phyloP scores from a whole-genome alignment of 2,888 invertebrate species.

The Nephrotoma appendiculata region DNA sequence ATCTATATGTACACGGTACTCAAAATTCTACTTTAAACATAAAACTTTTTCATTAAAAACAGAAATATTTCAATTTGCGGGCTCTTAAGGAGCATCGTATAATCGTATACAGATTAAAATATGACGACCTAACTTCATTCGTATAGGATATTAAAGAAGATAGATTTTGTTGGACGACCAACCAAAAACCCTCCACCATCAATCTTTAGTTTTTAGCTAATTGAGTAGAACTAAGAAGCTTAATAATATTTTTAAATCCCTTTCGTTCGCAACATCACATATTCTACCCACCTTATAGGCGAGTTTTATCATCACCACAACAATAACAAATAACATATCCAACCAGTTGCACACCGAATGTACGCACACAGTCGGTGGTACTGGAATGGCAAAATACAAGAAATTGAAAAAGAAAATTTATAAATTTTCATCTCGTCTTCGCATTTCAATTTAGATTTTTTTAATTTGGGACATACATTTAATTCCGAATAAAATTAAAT shows the following conservation, averaged over 20 bases:
- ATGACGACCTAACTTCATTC: background rate
- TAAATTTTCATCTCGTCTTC: background rate
- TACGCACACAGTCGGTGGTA: background rate
- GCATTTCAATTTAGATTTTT: background rate
- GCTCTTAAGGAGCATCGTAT: background rate
- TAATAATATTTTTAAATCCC: background rate
- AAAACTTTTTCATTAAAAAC: background rate
- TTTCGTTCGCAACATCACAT: background rate
- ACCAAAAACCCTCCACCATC: background rate
- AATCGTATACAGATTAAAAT: background rate
- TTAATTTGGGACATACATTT: background rate
- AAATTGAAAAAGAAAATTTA: background rate
- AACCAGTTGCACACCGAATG: background rate
- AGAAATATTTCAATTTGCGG: background rate
- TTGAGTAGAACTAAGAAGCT: background rate
- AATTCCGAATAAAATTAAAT: background rate
- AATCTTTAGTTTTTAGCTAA: background rate
- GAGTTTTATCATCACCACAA: background rate
- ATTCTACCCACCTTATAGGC: background rate
- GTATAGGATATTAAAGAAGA: background rate
- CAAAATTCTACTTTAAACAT: background rate
- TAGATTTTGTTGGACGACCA: background rate
- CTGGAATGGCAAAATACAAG: background rate
- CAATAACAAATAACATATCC: background rate
- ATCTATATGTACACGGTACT: background rate